Base-by-base conservation (phyloP, 2,113 vertebrate species). In the Hymenochirus boettgeri region DNA sequence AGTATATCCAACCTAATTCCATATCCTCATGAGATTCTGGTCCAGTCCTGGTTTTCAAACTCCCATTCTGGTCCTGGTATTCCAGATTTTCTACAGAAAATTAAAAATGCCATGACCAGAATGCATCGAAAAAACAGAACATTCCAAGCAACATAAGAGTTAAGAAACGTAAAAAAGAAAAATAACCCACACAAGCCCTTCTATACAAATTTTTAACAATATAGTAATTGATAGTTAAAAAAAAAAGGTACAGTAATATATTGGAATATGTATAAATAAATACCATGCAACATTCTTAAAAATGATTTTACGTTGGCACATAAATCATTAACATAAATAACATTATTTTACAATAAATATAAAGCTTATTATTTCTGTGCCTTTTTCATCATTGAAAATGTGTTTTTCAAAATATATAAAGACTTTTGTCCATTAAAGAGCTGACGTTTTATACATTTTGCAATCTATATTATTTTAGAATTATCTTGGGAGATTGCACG, bases 51-150 rank as follows among this genome's bases (percentile, higher is more conserved):
- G 65, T 67, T 67, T 67, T 67, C 65, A 67, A 59, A 67, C 65
- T 67, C 57, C 65, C 65, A 67, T 67, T 67, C 65, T 67, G 65
- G 65, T 67, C 65, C 65, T 67, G 65, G 65, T 67, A 67, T 67
- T 67, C 65, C 65, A 67, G 65, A 67, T 67, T 67, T 67, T 67
- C 65, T 67, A 67, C 57, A 67, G 65, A 67, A 67, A 67, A 67
- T 67, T 67, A 67, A 67, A 67, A 67, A 67, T 67, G 65, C 65
- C 65, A 67, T 67, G 65, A 67, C 65, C 65, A 67, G 65, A 67
- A 67, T 67, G 65, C 65, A 67, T 67, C 65, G 65, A 67, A 67
- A 67, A 67, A 59, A 67, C 65, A 67, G 65, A 67, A 67, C 65
- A 67, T 59, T 67, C 33, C 46, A 67, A 67, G 17, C 23, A 67